Conservation (phyloP, 1,140 invertebrate genomes). For the Neodiprion lecontei region DNA sequence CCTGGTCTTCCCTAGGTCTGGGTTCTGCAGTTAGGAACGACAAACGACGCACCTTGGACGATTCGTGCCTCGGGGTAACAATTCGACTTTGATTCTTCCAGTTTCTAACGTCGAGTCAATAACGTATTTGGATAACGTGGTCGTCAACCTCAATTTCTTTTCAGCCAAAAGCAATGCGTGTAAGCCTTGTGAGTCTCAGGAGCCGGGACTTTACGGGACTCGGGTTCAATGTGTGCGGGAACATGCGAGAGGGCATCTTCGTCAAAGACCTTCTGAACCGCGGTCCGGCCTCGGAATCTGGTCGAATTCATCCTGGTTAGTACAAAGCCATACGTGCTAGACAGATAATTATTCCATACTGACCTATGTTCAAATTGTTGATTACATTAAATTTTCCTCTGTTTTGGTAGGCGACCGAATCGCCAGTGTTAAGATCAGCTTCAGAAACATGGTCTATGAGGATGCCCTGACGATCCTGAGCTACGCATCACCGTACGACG, state of each 20-base stretch:
- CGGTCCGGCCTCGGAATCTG: constrained; percentile 87
- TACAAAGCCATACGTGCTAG: constrained; percentile 8
- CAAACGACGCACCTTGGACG: constrained; percentile 69
- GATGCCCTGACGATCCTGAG: constrained; percentile 89
- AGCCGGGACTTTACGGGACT: constrained; percentile 90
- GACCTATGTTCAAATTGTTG: constrained; percentile 7
- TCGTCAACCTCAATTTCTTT: constrained; percentile 27
- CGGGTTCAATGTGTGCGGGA: constrained; percentile 89
- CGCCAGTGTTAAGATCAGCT: constrained; percentile 83
- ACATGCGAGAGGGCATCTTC: constrained; percentile 88
- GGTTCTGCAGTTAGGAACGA: constrained; percentile 58
- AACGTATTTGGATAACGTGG: background rate
- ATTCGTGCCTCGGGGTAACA: constrained; percentile 70
- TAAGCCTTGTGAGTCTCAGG: constrained; percentile 75
- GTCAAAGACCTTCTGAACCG: constrained; percentile 86
- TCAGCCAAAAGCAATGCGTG: constrained; percentile 53
- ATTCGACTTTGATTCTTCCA: constrained; percentile 12
- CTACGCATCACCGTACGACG: constrained; percentile 91
- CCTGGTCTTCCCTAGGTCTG: constrained; percentile 64
- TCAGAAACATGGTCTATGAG: constrained; percentile 87
- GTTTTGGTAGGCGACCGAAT: constrained; percentile 82
- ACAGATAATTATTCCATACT: too few species aligned
- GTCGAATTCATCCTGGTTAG: constrained; percentile 80
- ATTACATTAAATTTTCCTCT: background rate
- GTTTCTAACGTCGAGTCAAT: constrained; percentile 19